Evolutionary conservation across 2,113 vertebrate genomes (phyloP), one percentile per base, ranked within the genome.

Genomic region (Uria lomvia): DNA sequence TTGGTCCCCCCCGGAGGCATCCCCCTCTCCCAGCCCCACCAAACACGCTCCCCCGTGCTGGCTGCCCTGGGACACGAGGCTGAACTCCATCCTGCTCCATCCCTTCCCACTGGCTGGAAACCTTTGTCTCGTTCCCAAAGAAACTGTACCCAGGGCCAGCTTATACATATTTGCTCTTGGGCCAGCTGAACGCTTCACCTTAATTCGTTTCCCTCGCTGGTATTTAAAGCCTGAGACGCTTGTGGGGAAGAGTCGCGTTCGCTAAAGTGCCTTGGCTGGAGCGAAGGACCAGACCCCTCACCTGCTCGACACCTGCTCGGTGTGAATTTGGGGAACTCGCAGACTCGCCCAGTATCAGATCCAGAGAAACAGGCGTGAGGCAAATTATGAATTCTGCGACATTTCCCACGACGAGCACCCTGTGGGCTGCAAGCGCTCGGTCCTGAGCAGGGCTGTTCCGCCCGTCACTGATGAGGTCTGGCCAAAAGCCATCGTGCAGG

Each of bases 271-370:
- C 59, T 21, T 5, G 89, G 66, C 5, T 42, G 45, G 50, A 56
- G 50, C 8, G 9, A 19, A 26, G 81, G 27, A 7, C 24, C 22
- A 21, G 40, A 30, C 21, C 58, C 72, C 11, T 5, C 87, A 24
- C 67, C 55, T 21, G 58, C 79, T 7, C 9, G 30, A 9, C 70
- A 47, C 43, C 42, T 6, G 11, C 45, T 6, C 6, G 40, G 60
- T 11, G 32, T 3, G 20, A n/a, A 6, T 16, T 0, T n/a, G 67
- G 47, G 65, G 36, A 65, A 4, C 67, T 22, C 21, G 2, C 55
- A 56, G n/a, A 49, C 18, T 27, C n/a, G 21, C 12, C 50, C 2
- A 4, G 7, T 2, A 4, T 8, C 0, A 0, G 59, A 36, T 13
- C 27, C 15, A 17, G 72, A 42, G 85, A 19, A 74, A 56, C 0